Evolutionary conservation across 2,113 vertebrate species (phyloP).

Genomic region (Dromaius novaehollandiae): DNA sequence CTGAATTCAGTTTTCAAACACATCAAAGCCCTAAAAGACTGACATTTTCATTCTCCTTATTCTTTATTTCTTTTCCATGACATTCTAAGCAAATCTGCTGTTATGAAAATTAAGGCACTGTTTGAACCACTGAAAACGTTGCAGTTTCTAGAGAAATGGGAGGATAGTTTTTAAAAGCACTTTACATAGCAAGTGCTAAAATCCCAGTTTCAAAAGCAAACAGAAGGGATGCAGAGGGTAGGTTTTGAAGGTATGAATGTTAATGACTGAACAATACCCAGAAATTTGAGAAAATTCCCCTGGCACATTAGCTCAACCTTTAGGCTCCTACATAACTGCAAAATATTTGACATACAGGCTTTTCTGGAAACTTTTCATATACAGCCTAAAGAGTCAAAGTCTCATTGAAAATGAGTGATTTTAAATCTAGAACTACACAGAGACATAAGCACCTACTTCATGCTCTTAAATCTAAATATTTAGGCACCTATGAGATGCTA

Average conservation of each 20-base stretch:
- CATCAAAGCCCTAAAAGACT: not conserved
- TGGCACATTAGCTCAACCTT: not conserved
- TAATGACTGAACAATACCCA: not conserved
- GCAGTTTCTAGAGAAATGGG: not conserved
- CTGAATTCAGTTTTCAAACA: not conserved
- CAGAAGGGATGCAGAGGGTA: not conserved
- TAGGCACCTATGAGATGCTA: not conserved
- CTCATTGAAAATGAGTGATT: not conserved
- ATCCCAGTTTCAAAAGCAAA: not conserved
- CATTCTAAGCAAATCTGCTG: not conserved
- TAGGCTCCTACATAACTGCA: not conserved
- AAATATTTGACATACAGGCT: not conserved
- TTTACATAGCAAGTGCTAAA: not conserved
- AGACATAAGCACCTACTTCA: not conserved
- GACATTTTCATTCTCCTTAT: not conserved
- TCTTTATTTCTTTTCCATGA: not conserved
- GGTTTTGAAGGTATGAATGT: not conserved
- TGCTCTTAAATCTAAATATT: not conserved
- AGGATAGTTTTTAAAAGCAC: not conserved
- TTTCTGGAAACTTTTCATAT: not conserved
- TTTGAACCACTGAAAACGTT: not conserved
- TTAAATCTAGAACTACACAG: not conserved
- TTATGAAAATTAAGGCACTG: not conserved
- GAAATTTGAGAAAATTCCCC: not conserved
- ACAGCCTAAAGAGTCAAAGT: not conserved